These are phyloP conservation scores for Stegophylla sp. DNA, from an alignment of 2,888 invertebrate genomes.

Conservation along the genomic window DNA sequence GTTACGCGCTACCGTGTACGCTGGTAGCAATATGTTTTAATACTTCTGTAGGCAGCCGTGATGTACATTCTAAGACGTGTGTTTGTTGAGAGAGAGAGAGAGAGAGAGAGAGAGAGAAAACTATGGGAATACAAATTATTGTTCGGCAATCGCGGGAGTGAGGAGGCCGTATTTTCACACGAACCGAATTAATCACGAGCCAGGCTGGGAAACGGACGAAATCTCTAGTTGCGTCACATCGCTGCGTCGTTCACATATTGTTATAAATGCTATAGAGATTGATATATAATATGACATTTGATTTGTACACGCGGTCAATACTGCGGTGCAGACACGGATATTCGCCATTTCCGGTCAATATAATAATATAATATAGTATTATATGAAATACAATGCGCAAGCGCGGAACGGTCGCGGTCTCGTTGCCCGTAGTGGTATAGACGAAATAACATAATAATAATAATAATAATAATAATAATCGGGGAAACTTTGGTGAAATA, in stretches of 20 bases:
- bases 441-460: too few species aligned
- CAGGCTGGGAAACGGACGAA: conserved; percentile 30
- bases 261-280: too few species aligned
- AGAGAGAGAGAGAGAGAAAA: neutral
- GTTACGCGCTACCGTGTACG: neutral
- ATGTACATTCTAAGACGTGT: too few species aligned
- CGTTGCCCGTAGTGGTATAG: too few species aligned
- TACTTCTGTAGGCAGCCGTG: neutral
- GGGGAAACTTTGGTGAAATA: conserved; percentile 13
- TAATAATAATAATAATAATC: neutral
- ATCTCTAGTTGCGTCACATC: neutral
- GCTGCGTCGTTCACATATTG: too few species aligned
- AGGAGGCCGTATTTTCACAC: conserved; percentile 41
- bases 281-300: neutral
- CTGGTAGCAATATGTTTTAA: neutral
- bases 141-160: conserved; percentile 20
- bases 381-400: too few species aligned
- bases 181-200: conserved; percentile 36
- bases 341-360: too few species aligned
- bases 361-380: too few species aligned
- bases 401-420: too few species aligned
- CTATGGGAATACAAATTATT: conserved; percentile 5
- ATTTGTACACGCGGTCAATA: neutral
- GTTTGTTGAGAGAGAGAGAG: too few species aligned
- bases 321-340: too few species aligned